Evolutionary conservation across 2,888 invertebrate species (phyloP), one percentile per base, ranked within the genome.

Genomic region (Campoplex capitator): DNA sequence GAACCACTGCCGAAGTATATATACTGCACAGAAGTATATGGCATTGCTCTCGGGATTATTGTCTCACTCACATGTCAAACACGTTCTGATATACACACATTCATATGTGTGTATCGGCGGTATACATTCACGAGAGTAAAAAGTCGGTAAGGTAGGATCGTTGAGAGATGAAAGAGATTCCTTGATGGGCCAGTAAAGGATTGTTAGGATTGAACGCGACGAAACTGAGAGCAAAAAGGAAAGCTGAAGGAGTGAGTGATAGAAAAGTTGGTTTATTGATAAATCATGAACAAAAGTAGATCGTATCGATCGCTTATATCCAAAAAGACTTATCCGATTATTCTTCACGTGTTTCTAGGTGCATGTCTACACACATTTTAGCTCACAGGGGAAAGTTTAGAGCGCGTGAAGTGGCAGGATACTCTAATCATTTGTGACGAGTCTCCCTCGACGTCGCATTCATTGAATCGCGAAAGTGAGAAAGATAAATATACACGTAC

Each of bases 351-450:
- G 42, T 56, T 58, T 28, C 4, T 18, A 23, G 3, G 4, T 51
- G 7, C 48, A 13, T 18, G 48, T 76, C 48, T 18, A 62, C 38
- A 18, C 18, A 45, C 18, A 71, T 32, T 28, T 48, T 62, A 18
- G 28, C 65, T 65, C 65, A 62, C 28, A 65, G 38, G 23, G 32
- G 18, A 56, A 42, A 45, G 28, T n/a, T 74, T 74, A 16, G 45
- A 48, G 58, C 38, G 67, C 78, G 83, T 77, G 73, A 88, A 88
- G 84, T 84, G 77, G 74, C 73, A 83, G 83, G 84, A 78, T 88
- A 90, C 90, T 89, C 91, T 93, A 92, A 93, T 93, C 89, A 91
- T 91, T 90, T 80, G 85, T 88, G 93, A 93, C 92, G 91, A 89
- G 81, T 79, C 88, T 80, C 83, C 84, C 78, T 85, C 86, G 85